These are phyloP conservation scores for Automeris io DNA, from an alignment of 2,888 invertebrate genomes.

Conservation along the genomic window DNA sequence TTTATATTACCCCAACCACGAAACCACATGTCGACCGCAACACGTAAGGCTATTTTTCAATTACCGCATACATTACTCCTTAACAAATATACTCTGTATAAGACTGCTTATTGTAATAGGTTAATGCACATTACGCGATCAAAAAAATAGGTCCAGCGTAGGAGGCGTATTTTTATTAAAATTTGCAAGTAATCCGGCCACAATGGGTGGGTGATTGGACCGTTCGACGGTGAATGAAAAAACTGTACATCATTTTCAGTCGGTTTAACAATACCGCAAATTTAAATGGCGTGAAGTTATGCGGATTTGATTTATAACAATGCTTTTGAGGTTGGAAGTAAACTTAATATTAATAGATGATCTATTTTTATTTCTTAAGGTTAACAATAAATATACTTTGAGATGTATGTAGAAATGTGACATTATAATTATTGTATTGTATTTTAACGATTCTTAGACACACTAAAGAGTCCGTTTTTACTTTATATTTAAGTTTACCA, in stretches of 20 bases:
- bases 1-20: conserved; percentile 46
- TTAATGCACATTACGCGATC: conserved; percentile 24
- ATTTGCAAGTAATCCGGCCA: conserved; percentile 64
- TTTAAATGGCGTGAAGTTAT: conserved; percentile 23
- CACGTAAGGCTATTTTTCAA: conserved; percentile 12
- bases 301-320: conserved; percentile 5
- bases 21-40: conserved; percentile 20
- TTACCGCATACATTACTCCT: conserved; percentile 17
- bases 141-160: conserved; percentile 12
- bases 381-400: too few relatives aligned
- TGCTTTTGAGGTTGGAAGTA: not conserved
- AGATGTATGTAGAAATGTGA: too few relatives aligned
- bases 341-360: not conserved
- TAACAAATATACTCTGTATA: not conserved
- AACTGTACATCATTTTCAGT: conserved; percentile 23
- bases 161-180: conserved; percentile 30
- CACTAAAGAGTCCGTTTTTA: too few relatives aligned
- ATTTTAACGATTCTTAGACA: too few relatives aligned
- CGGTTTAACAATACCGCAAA: conserved; percentile 40
- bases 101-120: conserved; percentile 2
- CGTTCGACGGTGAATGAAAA: conserved; percentile 27
- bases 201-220: conserved; percentile 56
- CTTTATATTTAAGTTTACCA: too few relatives aligned
- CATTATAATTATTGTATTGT: too few relatives aligned
- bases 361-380: not conserved